These are phyloP conservation scores for Scalopus aquaticus DNA, from an alignment of 2,113 vertebrate species.

Conservation along the genomic window DNA sequence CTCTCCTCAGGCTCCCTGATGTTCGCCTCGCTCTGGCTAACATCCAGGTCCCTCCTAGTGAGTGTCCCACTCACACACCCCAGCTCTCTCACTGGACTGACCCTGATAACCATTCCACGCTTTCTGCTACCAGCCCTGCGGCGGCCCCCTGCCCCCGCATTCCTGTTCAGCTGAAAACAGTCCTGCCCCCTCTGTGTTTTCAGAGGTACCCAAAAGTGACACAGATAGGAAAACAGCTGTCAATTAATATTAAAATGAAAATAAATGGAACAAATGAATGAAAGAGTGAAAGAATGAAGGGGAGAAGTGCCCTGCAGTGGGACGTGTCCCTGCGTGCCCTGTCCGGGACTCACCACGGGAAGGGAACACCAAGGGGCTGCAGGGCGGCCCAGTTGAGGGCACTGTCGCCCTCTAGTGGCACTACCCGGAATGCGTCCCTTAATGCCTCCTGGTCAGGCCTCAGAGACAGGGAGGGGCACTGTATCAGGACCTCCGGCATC, in stretches of 20 bases:
- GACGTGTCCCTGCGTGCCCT: neutral
- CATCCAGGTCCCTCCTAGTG: neutral
- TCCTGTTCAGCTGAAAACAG: neutral
- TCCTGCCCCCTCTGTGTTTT: neutral
- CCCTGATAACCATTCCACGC: neutral
- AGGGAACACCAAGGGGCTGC: neutral
- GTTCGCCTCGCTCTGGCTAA: neutral
- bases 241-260: too few species aligned
- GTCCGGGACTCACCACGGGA: neutral
- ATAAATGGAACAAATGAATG: too few species aligned
- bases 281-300: too few species aligned
- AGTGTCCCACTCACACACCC: neutral
- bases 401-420: neutral
- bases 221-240: too few species aligned
- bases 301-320: neutral
- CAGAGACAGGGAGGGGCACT: neutral
- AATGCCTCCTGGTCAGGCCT: neutral
- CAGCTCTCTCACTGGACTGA: neutral
- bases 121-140: neutral
- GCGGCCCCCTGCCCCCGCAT: neutral
- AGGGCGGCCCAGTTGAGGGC: neutral
- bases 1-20: slow-evolving; percentile 2
- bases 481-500: neutral
- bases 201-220: too few species aligned
- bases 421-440: neutral